Conservation (phyloP, 2,888 invertebrate species). For the Gerris lacustris region DNA sequence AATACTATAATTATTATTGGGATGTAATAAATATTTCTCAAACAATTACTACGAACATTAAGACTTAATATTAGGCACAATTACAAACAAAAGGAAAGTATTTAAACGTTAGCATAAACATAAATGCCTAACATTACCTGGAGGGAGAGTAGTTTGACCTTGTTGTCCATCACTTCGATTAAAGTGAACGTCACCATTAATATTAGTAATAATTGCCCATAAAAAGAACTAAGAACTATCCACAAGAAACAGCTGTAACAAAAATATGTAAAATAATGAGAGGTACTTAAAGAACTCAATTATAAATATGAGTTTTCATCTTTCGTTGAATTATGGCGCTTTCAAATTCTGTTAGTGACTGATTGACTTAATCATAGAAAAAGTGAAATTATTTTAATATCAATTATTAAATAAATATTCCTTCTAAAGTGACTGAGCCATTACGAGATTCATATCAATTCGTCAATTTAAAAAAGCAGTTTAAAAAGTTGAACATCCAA, state of each 20-base stretch:
- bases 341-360: background rate
- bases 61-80: too few relatives aligned
- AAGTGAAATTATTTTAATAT: too few relatives aligned
- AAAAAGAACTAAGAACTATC: slow-evolving; percentile 42
- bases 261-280: slow-evolving; percentile 17
- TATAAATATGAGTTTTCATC: background rate
- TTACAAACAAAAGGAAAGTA: too few relatives aligned
- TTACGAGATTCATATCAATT: too few relatives aligned
- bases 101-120: too few relatives aligned
- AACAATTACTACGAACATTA: too few relatives aligned
- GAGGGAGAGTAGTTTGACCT: slow-evolving; percentile 41
- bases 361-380: background rate
- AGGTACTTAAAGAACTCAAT: background rate
- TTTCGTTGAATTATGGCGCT: background rate
- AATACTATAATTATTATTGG: too few relatives aligned
- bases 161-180: slow-evolving; percentile 44
- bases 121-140: slow-evolving; percentile 37
- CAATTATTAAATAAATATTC: too few relatives aligned
- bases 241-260: slow-evolving; percentile 40
- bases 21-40: too few relatives aligned
- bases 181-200: slow-evolving; percentile 42
- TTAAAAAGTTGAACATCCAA: too few relatives aligned
- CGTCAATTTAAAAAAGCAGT: too few relatives aligned
- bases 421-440: too few relatives aligned
- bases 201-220: slow-evolving; percentile 43